phyloP scores from a whole-genome alignment of 2,888 invertebrate genomes.

The Tenodera sinensis region DNA sequence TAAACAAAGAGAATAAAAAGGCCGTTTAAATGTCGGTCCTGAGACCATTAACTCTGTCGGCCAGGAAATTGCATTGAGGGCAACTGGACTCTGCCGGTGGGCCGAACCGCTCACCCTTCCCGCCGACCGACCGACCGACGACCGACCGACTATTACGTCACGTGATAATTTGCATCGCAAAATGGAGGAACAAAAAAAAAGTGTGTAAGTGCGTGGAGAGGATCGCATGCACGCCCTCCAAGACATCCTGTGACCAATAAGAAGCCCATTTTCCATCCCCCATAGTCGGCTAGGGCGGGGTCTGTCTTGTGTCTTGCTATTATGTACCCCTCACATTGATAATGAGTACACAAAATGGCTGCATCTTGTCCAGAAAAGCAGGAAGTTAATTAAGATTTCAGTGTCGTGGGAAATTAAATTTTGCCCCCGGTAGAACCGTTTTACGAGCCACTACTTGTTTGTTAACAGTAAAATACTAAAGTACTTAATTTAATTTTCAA shows the following conservation, averaged over 20 bases:
- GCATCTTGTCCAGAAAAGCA: background rate
- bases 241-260: background rate
- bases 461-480: background rate
- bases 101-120: background rate
- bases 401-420: background rate
- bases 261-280: background rate
- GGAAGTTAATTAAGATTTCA: background rate
- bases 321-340: background rate
- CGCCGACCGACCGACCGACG: background rate
- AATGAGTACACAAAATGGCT: conserved; percentile 2
- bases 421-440: background rate
- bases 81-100: background rate
- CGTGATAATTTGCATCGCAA: conserved; percentile 8
- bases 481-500: background rate
- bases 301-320: background rate
- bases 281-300: background rate
- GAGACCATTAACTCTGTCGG: background rate
- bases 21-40: background rate
- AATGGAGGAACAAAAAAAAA: background rate
- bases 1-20: background rate
- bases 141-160: background rate
- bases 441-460: background rate
- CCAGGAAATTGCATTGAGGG: background rate
- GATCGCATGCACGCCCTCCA: background rate
- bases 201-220: background rate